A percentile compares a stretch with the other conserved stretches of the same genome.
phyloP scores from a whole-genome alignment of 2,797 vertebrate genomes.

The Lepilemur ruficaudatus region DNA sequence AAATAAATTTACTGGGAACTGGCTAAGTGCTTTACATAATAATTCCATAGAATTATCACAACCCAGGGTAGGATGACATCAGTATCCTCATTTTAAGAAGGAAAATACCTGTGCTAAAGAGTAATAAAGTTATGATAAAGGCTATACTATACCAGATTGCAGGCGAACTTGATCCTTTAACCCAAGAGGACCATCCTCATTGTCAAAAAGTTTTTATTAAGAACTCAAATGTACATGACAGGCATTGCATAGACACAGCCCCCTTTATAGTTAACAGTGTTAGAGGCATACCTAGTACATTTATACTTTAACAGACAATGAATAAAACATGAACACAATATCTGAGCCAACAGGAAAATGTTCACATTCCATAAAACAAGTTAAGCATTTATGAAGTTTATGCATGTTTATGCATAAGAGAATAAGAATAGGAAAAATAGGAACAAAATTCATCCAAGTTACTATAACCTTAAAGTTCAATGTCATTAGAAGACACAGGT shows the following conservation, averaged over 20 bases:
- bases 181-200: neutral
- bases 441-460: neutral
- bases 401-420: neutral
- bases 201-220: neutral
- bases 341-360: neutral
- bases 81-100: neutral
- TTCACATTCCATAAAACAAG: neutral
- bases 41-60: neutral
- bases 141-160: neutral
- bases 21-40: neutral
- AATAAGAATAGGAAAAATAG: neutral
- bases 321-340: constrained; percentile 14
- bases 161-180: neutral
- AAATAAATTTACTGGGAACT: neutral
- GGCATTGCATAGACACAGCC: neutral
- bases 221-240: neutral
- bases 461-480: neutral
- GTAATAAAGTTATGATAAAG: neutral
- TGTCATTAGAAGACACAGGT: neutral
- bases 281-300: neutral
- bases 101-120: neutral
- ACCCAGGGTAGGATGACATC: neutral
- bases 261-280: neutral
- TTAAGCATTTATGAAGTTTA: neutral
- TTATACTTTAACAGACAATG: neutral